phyloP scores from a whole-genome alignment of 1,140 invertebrate species.

The Idris sp. region DNA sequence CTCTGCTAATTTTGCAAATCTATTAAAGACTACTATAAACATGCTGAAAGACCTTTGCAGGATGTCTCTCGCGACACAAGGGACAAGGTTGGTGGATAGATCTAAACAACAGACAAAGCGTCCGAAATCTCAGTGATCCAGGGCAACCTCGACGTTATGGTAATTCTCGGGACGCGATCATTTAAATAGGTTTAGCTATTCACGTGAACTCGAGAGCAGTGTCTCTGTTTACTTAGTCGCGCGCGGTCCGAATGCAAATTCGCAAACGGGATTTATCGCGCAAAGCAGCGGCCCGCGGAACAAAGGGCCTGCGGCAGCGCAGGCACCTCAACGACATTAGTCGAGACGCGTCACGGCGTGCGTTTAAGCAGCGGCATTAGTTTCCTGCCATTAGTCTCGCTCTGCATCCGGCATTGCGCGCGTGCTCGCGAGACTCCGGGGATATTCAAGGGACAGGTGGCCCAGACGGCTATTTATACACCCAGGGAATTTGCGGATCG shows the following conservation, averaged over 20 bases:
- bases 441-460: slow-evolving; percentile 73
- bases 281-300: slow-evolving; percentile 20
- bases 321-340: slow-evolving; percentile 48
- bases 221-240: slow-evolving; percentile 29
- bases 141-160: slow-evolving; percentile 9
- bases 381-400: slow-evolving; percentile 58
- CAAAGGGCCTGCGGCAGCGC: slow-evolving; percentile 31
- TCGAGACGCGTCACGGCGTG: slow-evolving; percentile 53
- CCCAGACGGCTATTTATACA: slow-evolving; percentile 70
- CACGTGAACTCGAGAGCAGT: slow-evolving; percentile 14
- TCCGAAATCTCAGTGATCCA: no score
- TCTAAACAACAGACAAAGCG: no score
- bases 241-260: slow-evolving; percentile 53
- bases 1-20: no score
- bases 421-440: slow-evolving; percentile 51
- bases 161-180: slow-evolving; percentile 20
- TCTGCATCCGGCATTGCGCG: slow-evolving; percentile 53
- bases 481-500: slow-evolving; percentile 64
- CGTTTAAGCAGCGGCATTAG: no score
- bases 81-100: no score
- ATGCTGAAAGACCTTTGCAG: no score
- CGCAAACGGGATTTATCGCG: slow-evolving; percentile 49
- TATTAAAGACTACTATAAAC: no score
- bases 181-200: slow-evolving; percentile 34
- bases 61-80: no score